A percentile compares a stretch with the other conserved stretches of the same genome.
These are phyloP conservation scores for Microcebus jonahi DNA, from an alignment of 2,113 vertebrate genomes.

Conservation along the genomic window DNA sequence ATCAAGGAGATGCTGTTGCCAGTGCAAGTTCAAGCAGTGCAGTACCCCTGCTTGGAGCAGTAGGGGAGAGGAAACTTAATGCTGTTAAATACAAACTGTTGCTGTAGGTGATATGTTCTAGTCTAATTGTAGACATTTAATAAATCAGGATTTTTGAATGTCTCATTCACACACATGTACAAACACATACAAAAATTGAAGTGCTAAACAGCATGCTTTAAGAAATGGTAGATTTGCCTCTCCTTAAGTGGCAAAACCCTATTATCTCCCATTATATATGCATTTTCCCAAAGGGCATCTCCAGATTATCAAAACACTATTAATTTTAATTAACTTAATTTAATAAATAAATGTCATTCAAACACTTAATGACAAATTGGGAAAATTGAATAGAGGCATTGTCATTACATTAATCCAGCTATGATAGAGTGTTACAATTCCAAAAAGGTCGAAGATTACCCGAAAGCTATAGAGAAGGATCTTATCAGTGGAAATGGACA, in stretches of 20 bases:
- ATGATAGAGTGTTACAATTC: background rate
- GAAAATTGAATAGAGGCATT: background rate
- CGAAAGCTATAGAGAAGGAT: background rate
- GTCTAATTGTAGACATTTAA: background rate
- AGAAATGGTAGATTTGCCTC: background rate
- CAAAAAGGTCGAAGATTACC: background rate
- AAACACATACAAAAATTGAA: background rate
- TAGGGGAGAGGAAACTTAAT: background rate
- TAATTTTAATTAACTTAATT: slow-evolving; percentile 55
- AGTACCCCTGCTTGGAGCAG: background rate
- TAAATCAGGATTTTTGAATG: background rate
- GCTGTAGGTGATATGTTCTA: background rate
- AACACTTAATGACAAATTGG: background rate
- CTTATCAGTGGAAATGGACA: no score
- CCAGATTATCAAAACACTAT: slow-evolving; percentile 58
- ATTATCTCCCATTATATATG: background rate
- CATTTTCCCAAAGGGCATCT: slow-evolving; percentile 52
- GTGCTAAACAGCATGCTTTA: background rate
- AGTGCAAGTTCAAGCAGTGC: background rate
- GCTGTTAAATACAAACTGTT: background rate
- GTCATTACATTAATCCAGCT: background rate
- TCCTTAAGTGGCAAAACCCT: slow-evolving; percentile 19
- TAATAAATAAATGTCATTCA: slow-evolving; percentile 58
- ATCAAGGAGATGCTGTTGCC: background rate
- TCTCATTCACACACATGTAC: background rate